These are phyloP conservation scores for Monopis laevigella DNA, from an alignment of 2,888 invertebrate genomes.

Conservation along the genomic window DNA sequence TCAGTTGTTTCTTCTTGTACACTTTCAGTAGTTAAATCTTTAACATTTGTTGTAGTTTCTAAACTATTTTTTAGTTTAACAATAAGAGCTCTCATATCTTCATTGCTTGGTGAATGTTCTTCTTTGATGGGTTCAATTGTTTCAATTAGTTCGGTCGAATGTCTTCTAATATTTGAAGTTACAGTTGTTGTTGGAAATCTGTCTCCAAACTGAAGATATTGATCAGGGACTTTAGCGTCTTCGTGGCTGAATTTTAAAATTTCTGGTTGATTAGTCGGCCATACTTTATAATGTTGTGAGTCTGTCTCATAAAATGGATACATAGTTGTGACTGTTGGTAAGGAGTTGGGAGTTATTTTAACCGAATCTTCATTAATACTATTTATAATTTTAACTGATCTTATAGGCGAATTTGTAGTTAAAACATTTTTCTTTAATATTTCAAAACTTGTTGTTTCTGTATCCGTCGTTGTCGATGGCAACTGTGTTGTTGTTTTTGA, in stretches of 20 bases:
- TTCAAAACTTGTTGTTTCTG: conserved; percentile 11
- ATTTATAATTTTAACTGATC: no score
- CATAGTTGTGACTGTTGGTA: conserved; percentile 26
- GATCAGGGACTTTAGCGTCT: conserved; percentile 49
- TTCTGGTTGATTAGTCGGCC: conserved; percentile 33
- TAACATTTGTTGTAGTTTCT: conserved; percentile 7
- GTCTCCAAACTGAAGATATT: conserved; percentile 8
- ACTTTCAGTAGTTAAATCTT: conserved; percentile 9
- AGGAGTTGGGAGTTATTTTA: background rate
- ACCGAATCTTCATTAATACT: background rate
- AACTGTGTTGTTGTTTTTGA: conserved; percentile 18
- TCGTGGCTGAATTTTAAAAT: conserved; percentile 45
- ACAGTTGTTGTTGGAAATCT: background rate
- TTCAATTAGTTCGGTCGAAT: background rate
- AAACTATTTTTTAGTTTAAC: conserved; percentile 34
- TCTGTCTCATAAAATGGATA: conserved; percentile 31
- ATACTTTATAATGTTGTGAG: background rate
- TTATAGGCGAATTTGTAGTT: conserved; percentile 4
- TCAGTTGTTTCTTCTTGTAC: conserved; percentile 7
- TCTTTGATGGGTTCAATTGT: background rate
- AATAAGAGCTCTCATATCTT: conserved; percentile 25
- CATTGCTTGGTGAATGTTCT: conserved; percentile 3
- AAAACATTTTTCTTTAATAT: conserved; percentile 16
- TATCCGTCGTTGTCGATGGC: conserved; percentile 21
- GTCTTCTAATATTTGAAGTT: conserved; percentile 2